Evolutionary conservation across 2,888 invertebrate species (phyloP).

Genomic region (Lumbricus terrestris): DNA sequence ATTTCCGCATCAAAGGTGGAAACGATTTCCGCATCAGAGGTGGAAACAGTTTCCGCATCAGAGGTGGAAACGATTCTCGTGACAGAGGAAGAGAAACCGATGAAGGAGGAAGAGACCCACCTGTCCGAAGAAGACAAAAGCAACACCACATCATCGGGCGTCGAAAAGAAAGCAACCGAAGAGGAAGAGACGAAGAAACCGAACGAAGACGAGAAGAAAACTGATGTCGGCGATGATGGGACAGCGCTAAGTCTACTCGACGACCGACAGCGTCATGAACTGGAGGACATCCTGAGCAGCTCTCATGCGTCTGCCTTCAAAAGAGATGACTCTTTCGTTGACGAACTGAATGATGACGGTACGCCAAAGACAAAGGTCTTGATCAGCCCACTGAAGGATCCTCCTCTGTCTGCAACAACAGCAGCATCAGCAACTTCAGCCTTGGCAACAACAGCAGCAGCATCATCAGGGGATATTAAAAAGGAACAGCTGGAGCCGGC

Average conservation of each 20-base stretch:
- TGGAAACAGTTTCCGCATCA: too few species aligned
- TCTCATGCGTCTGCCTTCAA: not conserved
- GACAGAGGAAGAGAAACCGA: not conserved
- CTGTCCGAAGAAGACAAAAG: not conserved
- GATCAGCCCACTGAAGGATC: not conserved
- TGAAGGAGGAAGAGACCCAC: too few species aligned
- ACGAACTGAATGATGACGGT: not conserved
- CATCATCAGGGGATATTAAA: not conserved
- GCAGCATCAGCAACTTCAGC: too few species aligned
- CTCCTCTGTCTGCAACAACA: not conserved
- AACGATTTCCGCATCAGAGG: too few species aligned
- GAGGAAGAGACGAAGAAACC: not conserved
- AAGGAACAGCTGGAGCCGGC: not conserved
- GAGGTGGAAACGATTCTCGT: not conserved
- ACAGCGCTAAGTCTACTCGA: not conserved
- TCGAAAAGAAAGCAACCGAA: not conserved
- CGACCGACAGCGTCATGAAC: not conserved
- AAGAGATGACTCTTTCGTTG: not conserved
- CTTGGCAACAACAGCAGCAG: not conserved
- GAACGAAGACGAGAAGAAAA: slow-evolving; percentile 3
- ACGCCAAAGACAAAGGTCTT: not conserved
- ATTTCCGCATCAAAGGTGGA: too few species aligned
- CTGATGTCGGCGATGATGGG: not conserved
- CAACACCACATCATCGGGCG: not conserved
- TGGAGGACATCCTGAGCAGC: not conserved